phyloP scores from a whole-genome alignment of 2,113 vertebrate species.

The Gavia stellata region DNA sequence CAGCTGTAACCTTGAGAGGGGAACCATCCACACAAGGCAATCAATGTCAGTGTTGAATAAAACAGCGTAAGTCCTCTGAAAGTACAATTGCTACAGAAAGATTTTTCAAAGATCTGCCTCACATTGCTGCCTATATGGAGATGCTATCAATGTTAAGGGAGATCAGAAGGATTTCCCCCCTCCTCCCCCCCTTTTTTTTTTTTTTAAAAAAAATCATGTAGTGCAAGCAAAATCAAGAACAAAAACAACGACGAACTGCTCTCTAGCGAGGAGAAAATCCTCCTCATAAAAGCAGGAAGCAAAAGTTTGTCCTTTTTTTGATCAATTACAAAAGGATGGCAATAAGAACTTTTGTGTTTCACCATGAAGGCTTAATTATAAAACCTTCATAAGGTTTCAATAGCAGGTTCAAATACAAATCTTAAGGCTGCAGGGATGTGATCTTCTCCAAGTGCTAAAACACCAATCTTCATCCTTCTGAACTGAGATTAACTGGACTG shows the following conservation, averaged over 20 bases:
- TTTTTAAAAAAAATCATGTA: not conserved
- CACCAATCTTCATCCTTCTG: not conserved
- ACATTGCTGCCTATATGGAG: not conserved
- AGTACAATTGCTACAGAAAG: not conserved
- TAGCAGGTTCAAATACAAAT: not conserved
- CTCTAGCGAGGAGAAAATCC: not conserved
- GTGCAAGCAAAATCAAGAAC: not conserved
- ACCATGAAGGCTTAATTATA: not conserved
- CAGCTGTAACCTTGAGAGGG: not conserved
- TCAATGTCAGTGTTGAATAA: not conserved
- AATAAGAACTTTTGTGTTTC: not conserved
- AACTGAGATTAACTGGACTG: not conserved
- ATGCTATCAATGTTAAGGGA: not conserved
- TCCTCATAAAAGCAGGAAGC: not conserved
- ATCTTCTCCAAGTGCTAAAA: not conserved
- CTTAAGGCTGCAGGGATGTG: not conserved
- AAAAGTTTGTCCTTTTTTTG: not conserved
- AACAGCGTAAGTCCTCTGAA: not conserved
- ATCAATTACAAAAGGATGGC: not conserved
- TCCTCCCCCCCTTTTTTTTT: not conserved
- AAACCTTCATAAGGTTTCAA: not conserved
- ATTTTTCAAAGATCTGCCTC: not conserved
- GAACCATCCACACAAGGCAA: not conserved
- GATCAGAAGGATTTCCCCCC: not conserved
- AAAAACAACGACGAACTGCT: not conserved